Conservation (phyloP, 1,140 invertebrate species). For the Drosophila gunungcola region DNA sequence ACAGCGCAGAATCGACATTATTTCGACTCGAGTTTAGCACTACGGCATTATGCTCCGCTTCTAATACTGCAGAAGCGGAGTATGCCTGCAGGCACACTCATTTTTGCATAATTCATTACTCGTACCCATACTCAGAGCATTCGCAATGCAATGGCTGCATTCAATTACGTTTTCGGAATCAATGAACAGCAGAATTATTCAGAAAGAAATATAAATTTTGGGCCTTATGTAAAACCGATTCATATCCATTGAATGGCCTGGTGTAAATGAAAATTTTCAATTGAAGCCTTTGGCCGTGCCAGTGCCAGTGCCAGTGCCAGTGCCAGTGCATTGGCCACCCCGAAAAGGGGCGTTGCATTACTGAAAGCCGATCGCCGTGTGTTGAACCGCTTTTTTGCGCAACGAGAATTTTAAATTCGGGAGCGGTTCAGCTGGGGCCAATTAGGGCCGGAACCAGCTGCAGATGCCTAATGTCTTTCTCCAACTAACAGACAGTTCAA, state of each 20-base stretch:
- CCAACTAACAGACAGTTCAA: conserved; percentile 47
- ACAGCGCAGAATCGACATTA: conserved; percentile 50
- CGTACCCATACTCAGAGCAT: conserved; percentile 10
- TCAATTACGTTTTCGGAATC: conserved; percentile 80
- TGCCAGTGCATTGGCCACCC: conserved; percentile 8
- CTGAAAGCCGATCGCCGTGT: conserved; percentile 38
- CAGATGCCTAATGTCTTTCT: conserved; percentile 50
- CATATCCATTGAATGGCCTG: conserved; percentile 69
- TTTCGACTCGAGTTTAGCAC: conserved; percentile 47
- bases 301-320: too few relatives aligned
- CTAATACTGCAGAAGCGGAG: conserved; percentile 47
- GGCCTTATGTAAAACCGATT: conserved; percentile 53
- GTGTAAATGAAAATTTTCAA: conserved; percentile 57
- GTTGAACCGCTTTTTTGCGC: background rate
- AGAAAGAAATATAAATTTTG: conserved; percentile 56
- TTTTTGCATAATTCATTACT: conserved; percentile 7
- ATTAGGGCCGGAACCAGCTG: conserved; percentile 10
- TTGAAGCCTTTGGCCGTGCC: conserved; percentile 47
- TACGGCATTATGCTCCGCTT: conserved; percentile 44
- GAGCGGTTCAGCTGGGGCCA: conserved; percentile 2
- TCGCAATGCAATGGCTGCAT: conserved; percentile 42
- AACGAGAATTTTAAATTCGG: conserved; percentile 12
- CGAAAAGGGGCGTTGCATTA: conserved; percentile 11
- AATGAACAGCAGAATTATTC: conserved; percentile 73
- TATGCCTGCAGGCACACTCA: background rate